Evolutionary conservation across 2,113 vertebrate species (phyloP).

Genomic region (Archocentrus centrarchus): DNA sequence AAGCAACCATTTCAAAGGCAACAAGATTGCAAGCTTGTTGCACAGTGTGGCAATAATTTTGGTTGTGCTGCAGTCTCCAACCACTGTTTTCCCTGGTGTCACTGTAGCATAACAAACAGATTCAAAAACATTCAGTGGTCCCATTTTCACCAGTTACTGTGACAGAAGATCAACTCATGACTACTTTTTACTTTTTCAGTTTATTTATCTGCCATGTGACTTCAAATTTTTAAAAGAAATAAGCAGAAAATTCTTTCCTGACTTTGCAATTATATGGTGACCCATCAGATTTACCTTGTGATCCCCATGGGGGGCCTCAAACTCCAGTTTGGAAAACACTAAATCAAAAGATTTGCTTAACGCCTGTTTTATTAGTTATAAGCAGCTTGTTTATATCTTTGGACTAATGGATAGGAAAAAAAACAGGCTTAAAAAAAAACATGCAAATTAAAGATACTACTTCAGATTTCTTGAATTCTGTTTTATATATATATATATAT

Average conservation of each 20-base stretch:
- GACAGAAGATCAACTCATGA: background rate
- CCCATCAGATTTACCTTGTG: constrained; percentile 9
- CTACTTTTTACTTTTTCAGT: background rate
- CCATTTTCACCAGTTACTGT: background rate
- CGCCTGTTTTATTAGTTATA: background rate
- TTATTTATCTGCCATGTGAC: background rate
- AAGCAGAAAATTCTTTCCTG: background rate
- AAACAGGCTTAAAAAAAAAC: background rate
- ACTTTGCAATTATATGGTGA: background rate
- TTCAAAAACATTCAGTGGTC: background rate
- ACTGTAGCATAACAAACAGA: background rate
- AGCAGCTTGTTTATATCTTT: background rate
- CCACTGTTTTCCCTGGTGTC: background rate
- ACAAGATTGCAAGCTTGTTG: background rate
- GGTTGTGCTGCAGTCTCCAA: background rate
- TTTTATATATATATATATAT: background rate
- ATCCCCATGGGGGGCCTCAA: background rate
- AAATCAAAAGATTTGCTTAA: background rate
- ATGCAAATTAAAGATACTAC: background rate
- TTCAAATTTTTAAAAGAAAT: background rate
- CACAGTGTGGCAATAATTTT: background rate
- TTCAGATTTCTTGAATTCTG: background rate
- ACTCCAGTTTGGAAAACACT: background rate
- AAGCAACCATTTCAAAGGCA: background rate
- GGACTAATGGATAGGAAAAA: background rate